Evolutionary conservation across 2,797 vertebrate species (phyloP).

Genomic region (Delichon dasypus): DNA sequence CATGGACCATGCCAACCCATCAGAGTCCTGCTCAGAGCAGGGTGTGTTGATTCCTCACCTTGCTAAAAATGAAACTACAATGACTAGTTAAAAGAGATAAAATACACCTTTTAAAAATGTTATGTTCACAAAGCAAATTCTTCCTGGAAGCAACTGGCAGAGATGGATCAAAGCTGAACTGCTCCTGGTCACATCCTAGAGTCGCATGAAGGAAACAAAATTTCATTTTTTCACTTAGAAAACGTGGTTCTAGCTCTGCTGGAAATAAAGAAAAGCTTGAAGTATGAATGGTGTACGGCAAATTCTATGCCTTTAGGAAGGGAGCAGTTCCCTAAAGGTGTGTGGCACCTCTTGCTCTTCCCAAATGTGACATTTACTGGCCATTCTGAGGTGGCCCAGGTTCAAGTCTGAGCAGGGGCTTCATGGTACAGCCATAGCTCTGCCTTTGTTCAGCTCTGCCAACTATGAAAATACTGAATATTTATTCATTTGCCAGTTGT

Average conservation of each 20-base stretch:
- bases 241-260: background rate
- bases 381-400: background rate
- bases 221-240: background rate
- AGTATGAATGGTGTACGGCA: background rate
- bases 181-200: background rate
- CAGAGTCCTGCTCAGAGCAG: constrained; percentile 59
- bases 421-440: background rate
- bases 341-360: background rate
- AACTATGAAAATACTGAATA: background rate
- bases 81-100: background rate
- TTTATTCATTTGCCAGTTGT: background rate
- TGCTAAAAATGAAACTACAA: constrained; percentile 62
- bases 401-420: background rate
- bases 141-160: constrained; percentile 34
- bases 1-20: constrained; percentile 49
- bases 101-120: constrained; percentile 41
- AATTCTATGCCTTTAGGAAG: background rate
- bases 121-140: constrained; percentile 61
- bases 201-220: background rate
- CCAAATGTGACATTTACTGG: background rate
- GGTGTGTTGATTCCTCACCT: constrained; percentile 55
- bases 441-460: background rate
- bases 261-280: background rate
- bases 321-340: background rate
- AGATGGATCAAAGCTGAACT: background rate